Percentiles rank a stretch among this genome's conserved stretches.
phyloP scores from a whole-genome alignment of 1,140 invertebrate genomes.

The Brachionus plicatilis region DNA sequence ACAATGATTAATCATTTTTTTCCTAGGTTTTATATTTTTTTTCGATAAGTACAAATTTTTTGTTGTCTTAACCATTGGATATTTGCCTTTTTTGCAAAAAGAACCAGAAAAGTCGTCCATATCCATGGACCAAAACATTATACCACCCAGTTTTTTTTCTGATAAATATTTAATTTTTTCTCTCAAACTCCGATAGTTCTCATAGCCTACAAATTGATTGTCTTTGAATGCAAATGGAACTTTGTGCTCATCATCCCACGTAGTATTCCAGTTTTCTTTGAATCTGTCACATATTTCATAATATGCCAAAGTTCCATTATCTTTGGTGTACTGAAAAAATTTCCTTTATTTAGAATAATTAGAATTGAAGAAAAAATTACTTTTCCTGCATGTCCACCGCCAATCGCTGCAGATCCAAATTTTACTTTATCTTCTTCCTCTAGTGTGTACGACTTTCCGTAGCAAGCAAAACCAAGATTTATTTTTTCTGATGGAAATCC shows the following conservation, averaged over 20 bases:
- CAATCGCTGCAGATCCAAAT: conserved; percentile 71
- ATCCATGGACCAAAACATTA: conserved; percentile 47
- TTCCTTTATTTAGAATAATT: no score
- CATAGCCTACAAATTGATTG: conserved; percentile 88
- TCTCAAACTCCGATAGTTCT: conserved; percentile 61
- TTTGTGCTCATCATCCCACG: neutral
- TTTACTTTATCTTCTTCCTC: conserved; percentile 70
- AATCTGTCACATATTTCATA: conserved; percentile 68
- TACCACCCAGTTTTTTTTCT: conserved; percentile 60
- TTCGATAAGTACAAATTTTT: neutral
- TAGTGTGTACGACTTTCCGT: conserved; percentile 76
- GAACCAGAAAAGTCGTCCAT: conserved; percentile 20
- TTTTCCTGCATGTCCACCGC: conserved; percentile 77
- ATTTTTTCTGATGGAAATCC: conserved; percentile 17
- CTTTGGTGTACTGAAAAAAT: conserved; percentile 60
- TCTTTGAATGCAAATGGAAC: conserved; percentile 70
- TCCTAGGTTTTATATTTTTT: neutral
- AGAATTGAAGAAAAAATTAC: neutral
- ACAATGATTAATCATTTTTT: neutral
- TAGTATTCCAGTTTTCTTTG: neutral
- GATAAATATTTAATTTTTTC: conserved; percentile 67
- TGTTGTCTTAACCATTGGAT: conserved; percentile 12
- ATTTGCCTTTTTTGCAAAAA: neutral
- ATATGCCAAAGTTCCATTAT: conserved; percentile 84
- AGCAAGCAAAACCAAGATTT: conserved; percentile 73